These are phyloP conservation scores for Agrotis puta DNA, from an alignment of 2,888 invertebrate genomes.

Conservation along the genomic window DNA sequence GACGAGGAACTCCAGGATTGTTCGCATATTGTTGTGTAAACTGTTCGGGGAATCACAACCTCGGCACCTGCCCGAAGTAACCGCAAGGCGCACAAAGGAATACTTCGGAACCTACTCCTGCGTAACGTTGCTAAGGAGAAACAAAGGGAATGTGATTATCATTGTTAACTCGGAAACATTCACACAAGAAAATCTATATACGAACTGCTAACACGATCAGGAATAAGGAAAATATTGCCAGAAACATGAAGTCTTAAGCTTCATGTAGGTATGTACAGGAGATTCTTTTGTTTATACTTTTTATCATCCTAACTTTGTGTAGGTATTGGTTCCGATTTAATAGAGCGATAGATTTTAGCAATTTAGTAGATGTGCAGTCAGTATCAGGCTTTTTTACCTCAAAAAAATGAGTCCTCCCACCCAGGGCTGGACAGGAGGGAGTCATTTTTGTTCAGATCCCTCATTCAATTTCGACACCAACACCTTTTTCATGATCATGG, in stretches of 20 bases:
- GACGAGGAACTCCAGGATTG: not conserved
- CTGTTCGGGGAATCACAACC: not conserved
- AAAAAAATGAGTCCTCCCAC: too few species aligned
- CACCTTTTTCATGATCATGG: too few species aligned
- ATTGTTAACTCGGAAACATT: conserved; percentile 7
- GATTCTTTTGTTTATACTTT: too few species aligned
- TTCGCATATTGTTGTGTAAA: not conserved
- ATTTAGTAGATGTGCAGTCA: not conserved
- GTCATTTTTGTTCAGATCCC: too few species aligned
- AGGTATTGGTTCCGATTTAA: too few species aligned
- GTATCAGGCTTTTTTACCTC: too few species aligned
- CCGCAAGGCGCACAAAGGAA: conserved; percentile 2
- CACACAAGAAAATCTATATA: not conserved
- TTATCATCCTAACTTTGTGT: not conserved
- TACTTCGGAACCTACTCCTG: not conserved
- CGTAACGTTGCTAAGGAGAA: not conserved
- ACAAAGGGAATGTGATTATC: conserved; percentile 19
- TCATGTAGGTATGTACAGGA: not conserved
- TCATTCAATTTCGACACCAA: too few species aligned
- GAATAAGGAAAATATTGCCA: not conserved
- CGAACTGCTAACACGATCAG: too few species aligned
- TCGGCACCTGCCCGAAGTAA: not conserved
- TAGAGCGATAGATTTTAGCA: not conserved
- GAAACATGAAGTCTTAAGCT: not conserved
- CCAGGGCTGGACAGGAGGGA: too few species aligned